Evolutionary conservation across 2,888 invertebrate genomes (phyloP).

Genomic region (Megalurothrips usitatus): DNA sequence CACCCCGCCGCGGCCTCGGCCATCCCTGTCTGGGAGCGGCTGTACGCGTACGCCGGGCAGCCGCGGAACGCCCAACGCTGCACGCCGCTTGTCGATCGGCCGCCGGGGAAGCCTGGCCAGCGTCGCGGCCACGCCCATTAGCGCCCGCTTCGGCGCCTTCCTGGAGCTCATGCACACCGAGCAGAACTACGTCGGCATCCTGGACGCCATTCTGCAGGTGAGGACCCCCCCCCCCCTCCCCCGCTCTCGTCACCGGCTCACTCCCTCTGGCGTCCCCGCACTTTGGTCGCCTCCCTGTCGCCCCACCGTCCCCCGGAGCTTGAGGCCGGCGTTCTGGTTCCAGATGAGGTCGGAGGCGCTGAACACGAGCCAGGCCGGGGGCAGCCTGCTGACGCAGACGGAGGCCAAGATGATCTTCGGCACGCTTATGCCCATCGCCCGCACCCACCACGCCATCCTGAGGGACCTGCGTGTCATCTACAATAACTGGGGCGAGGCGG

Average conservation of each 20-base stretch:
- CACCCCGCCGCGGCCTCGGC: background rate
- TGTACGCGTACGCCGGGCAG: background rate
- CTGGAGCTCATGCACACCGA: slow-evolving; percentile 92
- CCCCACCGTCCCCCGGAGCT: no score
- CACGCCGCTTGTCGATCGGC: background rate
- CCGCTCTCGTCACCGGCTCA: no score
- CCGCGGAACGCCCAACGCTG: background rate
- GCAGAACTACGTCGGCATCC: slow-evolving; percentile 90
- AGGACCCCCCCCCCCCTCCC: slow-evolving; percentile 40
- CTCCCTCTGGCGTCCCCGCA: no score
- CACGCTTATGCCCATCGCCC: slow-evolving; percentile 87
- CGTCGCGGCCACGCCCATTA: background rate
- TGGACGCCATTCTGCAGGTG: slow-evolving; percentile 86
- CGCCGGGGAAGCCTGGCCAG: background rate
- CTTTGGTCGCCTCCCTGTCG: no score
- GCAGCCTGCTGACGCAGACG: slow-evolving; percentile 77
- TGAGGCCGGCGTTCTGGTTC: slow-evolving; percentile 38
- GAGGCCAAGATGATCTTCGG: slow-evolving; percentile 92
- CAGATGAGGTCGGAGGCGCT: slow-evolving; percentile 89
- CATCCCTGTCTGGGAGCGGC: background rate
- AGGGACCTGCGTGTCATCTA: slow-evolving; percentile 56
- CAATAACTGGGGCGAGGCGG: slow-evolving; percentile 81
- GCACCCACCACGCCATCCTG: slow-evolving; percentile 75
- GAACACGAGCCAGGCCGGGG: slow-evolving; percentile 76
- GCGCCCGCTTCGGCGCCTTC: background rate